phyloP scores from a whole-genome alignment of 2,113 vertebrate genomes.

The Cygnus atratus region DNA sequence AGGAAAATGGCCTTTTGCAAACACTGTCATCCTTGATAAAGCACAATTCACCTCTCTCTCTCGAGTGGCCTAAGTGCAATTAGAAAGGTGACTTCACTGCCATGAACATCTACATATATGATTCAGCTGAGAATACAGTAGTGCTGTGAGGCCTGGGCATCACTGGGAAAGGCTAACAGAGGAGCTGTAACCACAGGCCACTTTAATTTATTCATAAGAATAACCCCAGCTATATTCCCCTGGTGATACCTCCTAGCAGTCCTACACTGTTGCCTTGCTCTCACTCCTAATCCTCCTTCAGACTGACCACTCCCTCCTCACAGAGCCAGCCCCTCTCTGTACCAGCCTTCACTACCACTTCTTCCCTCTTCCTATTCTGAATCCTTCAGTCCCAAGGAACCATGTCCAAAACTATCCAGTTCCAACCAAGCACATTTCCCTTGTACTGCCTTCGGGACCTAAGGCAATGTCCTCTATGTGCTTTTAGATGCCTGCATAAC shows the following conservation, averaged over 20 bases:
- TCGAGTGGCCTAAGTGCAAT: background rate
- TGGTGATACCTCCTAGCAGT: background rate
- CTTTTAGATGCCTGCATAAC: background rate
- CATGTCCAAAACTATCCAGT: background rate
- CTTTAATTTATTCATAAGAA: background rate
- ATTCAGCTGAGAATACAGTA: background rate
- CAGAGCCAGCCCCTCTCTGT: background rate
- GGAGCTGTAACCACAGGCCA: background rate
- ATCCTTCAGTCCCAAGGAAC: background rate
- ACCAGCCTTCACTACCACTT: background rate
- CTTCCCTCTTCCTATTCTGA: background rate
- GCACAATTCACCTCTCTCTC: background rate
- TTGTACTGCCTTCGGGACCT: background rate
- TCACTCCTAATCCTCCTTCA: background rate
- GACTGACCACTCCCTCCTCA: background rate
- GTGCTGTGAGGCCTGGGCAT: background rate
- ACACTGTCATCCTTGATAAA: background rate
- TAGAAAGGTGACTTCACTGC: background rate
- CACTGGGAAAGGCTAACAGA: background rate
- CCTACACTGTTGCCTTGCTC: background rate
- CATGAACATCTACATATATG: fast-evolving
- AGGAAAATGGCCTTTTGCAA: background rate
- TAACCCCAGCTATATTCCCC: background rate
- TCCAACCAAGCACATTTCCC: background rate
- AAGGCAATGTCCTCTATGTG: background rate